Evolutionary conservation across 1,140 invertebrate genomes (phyloP).

Genomic region (Hyphantria cunea): DNA sequence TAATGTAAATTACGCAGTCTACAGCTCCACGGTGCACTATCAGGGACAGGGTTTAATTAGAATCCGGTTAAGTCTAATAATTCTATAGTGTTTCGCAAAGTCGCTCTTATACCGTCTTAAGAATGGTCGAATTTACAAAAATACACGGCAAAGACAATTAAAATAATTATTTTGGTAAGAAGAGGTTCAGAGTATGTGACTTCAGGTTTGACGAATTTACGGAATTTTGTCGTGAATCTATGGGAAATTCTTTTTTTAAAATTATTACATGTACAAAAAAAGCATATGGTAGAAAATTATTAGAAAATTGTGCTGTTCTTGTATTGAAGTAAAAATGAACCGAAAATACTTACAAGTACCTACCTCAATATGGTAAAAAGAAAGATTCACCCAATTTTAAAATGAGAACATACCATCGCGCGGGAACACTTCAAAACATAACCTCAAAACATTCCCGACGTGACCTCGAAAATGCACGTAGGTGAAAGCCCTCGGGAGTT

Average conservation of each 20-base stretch:
- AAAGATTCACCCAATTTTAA: constrained; percentile 27
- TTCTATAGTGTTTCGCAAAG: constrained; percentile 50
- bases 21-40: constrained; percentile 83
- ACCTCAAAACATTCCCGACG: constrained; percentile 72
- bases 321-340: not conserved
- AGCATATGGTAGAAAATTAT: no score
- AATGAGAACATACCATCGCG: constrained; percentile 21
- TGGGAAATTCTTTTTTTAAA: no score
- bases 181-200: constrained; percentile 25
- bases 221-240: not conserved
- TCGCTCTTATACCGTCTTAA: constrained; percentile 36
- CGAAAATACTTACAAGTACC: not conserved
- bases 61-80: constrained; percentile 79
- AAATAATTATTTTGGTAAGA: constrained; percentile 30
- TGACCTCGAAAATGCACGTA: constrained; percentile 79
- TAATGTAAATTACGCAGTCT: constrained; percentile 95
- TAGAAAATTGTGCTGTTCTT: no score
- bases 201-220: constrained; percentile 14
- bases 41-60: constrained; percentile 79
- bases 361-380: not conserved
- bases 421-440: constrained; percentile 63
- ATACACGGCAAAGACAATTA: constrained; percentile 27
- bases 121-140: constrained; percentile 29
- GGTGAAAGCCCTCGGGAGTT: constrained; percentile 76
- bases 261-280: no score